Percentiles rank a stretch among this genome's conserved stretches.
Evolutionary conservation across 2,888 invertebrate species (phyloP).

Genomic region (Amblyteles armatorius): DNA sequence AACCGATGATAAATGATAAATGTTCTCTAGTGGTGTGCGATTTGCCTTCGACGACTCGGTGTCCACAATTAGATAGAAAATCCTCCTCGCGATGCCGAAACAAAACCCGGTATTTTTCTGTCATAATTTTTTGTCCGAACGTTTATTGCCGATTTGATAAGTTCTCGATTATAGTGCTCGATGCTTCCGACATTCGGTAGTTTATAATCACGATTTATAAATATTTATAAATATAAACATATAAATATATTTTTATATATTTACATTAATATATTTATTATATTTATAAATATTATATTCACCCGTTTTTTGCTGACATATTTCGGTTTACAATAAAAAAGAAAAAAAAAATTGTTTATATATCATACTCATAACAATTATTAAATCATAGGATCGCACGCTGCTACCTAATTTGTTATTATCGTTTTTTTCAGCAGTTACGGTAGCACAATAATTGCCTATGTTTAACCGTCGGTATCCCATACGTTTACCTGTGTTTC

Average conservation of each 20-base stretch:
- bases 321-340: conserved; percentile 3
- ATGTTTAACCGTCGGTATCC: conserved; percentile 82
- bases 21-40: conserved; percentile 81
- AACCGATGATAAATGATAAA: conserved; percentile 51
- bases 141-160: conserved; percentile 41
- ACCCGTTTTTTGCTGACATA: conserved; percentile 4
- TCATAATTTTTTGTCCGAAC: conserved; percentile 69
- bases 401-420: conserved; percentile 83
- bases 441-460: conserved; percentile 83
- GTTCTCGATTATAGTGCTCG: conserved; percentile 49
- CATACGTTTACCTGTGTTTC: conserved; percentile 82
- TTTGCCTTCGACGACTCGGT: conserved; percentile 70
- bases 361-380: conserved; percentile 65
- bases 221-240: background rate
- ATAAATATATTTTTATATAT: background rate
- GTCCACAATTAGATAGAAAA: conserved; percentile 37
- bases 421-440: conserved; percentile 83
- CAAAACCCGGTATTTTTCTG: conserved; percentile 45
- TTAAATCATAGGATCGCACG: conserved; percentile 80
- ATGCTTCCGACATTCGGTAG: conserved; percentile 24
- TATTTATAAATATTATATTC: background rate
- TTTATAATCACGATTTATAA: background rate
- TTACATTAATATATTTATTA: too few species aligned
- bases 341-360: conserved; percentile 26
- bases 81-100: conserved; percentile 38